phyloP scores from a whole-genome alignment of 2,888 invertebrate species.

The Apamea monoglypha region DNA sequence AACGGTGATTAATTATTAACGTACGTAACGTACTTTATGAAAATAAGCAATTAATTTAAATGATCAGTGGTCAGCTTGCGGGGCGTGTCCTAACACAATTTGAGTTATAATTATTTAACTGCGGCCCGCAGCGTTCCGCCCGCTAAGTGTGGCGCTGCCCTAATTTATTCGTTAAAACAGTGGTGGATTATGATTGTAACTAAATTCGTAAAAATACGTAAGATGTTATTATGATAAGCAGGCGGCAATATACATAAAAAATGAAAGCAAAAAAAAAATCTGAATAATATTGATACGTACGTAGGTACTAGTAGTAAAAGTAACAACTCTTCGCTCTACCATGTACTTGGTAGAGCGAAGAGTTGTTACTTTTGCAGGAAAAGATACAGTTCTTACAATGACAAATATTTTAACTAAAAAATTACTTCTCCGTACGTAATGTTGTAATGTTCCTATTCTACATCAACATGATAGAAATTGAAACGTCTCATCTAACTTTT shows the following conservation, averaged over 20 bases:
- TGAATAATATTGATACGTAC: no score
- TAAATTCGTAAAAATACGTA: background rate
- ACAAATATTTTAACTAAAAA: background rate
- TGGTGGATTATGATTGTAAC: background rate
- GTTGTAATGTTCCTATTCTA: background rate
- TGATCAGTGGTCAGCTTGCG: conserved; percentile 31
- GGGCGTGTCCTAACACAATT: conserved; percentile 66
- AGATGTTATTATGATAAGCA: background rate
- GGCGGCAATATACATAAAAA: background rate
- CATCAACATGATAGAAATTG: background rate
- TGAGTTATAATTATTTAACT: conserved; percentile 56
- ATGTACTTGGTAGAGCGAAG: no score
- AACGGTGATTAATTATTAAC: conserved; percentile 49
- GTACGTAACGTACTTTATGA: conserved; percentile 41
- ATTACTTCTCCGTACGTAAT: background rate
- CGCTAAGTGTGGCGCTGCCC: conserved; percentile 29
- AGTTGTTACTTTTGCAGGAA: background rate
- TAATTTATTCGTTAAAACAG: conserved; percentile 22
- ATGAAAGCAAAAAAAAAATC: background rate
- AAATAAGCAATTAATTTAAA: conserved; percentile 64
- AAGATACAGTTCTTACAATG: background rate
- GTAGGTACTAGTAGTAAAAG: no score
- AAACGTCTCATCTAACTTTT: background rate
- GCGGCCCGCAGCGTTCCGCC: conserved; percentile 57
- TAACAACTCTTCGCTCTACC: no score